Percentiles rank a stretch among this genome's conserved stretches.
These are phyloP conservation scores for Cheilosia variabilis DNA, from an alignment of 2,888 invertebrate species.

Conservation along the genomic window DNA sequence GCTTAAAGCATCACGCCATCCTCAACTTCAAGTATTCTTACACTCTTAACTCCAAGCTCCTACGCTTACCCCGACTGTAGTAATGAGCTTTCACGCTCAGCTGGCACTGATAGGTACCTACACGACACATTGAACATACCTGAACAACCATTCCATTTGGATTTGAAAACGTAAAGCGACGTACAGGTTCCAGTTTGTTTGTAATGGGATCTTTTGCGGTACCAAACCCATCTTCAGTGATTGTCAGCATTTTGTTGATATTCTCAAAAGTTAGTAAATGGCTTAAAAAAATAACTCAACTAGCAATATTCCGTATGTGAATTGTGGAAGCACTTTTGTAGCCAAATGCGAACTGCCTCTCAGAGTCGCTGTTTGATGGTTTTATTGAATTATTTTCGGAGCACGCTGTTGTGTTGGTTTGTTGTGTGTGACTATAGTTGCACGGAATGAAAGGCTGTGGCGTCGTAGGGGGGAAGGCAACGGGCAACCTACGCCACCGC, in stretches of 20 bases:
- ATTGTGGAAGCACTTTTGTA: neutral
- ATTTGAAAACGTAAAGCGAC: conserved; percentile 80
- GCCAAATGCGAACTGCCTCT: conserved; percentile 6
- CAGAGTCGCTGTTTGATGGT: neutral
- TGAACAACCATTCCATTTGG: conserved; percentile 79
- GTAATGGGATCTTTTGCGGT: conserved; percentile 80
- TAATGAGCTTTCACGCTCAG: too few species aligned
- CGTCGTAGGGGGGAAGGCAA: neutral
- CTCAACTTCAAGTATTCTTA: too few species aligned
- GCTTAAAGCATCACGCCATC: too few species aligned
- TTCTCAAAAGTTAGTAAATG: neutral
- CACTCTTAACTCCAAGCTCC: too few species aligned
- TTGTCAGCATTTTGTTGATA: conserved; percentile 78
- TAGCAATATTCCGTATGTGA: neutral
- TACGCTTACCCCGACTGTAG: too few species aligned
- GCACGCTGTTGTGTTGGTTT: neutral
- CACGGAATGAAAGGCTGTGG: too few species aligned
- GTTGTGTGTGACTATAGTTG: neutral
- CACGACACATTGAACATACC: conserved; percentile 64
- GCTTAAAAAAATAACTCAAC: neutral
- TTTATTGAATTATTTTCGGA: conserved; percentile 23
- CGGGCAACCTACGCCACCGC: neutral
- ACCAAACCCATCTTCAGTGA: conserved; percentile 82
- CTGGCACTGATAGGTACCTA: too few species aligned
- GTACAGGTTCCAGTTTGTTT: conserved; percentile 78